These are phyloP conservation scores for Galleria mellonella DNA, from an alignment of 1,140 invertebrate species.

Conservation along the genomic window DNA sequence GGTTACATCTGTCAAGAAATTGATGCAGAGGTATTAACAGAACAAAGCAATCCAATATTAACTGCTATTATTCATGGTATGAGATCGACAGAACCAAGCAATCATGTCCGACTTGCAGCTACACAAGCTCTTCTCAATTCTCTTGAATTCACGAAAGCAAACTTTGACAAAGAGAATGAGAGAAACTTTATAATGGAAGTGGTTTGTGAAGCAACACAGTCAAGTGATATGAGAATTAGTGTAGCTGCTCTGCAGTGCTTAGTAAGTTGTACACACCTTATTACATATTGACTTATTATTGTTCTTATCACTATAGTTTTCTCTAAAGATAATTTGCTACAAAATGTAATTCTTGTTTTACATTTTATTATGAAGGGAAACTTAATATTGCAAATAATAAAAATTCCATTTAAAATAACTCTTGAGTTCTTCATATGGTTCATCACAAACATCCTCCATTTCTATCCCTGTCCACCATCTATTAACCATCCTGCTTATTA, in stretches of 20 bases:
- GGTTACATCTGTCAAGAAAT: slow-evolving; percentile 87
- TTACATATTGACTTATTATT: too few species aligned
- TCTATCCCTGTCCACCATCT: too few species aligned
- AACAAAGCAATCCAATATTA: slow-evolving; percentile 96
- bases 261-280: slow-evolving; percentile 73
- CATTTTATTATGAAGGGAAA: too few species aligned
- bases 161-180: slow-evolving; percentile 98
- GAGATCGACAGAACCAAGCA: slow-evolving; percentile 87
- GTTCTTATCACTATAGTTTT: too few species aligned
- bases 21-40: slow-evolving; percentile 92
- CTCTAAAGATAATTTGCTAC: too few species aligned
- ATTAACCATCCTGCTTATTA: too few species aligned
- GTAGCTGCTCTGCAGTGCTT: slow-evolving; percentile 98
- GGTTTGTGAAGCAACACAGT: slow-evolving; percentile 94
- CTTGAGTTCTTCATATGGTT: too few species aligned
- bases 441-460: too few species aligned
- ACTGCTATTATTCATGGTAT: slow-evolving; percentile 99
- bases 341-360: too few species aligned
- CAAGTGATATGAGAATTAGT: slow-evolving; percentile 89
- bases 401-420: too few species aligned
- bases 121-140: slow-evolving; percentile 98
- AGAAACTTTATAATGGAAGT: slow-evolving; percentile 99
- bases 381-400: too few species aligned
- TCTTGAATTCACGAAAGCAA: slow-evolving; percentile 98
- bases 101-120: slow-evolving; percentile 93